Conservation (phyloP, 2,888 invertebrate genomes). For the Melitaea athalia region DNA sequence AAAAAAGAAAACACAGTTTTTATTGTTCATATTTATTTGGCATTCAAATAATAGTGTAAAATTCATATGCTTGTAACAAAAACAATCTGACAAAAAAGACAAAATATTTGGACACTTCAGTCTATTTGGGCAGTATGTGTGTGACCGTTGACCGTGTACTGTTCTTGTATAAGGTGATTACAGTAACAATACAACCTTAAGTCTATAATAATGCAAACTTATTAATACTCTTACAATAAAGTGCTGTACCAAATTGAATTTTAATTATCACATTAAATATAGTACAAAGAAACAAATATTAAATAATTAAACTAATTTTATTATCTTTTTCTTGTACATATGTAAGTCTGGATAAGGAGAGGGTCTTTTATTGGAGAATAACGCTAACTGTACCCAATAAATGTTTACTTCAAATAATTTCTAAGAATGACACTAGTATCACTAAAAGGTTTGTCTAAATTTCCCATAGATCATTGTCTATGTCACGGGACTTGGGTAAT, state of each 20-base stretch:
- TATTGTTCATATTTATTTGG: conserved; percentile 70
- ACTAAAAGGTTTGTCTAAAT: not conserved
- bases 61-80: conserved; percentile 77
- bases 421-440: conserved; percentile 13
- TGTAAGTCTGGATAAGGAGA: not conserved
- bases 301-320: not conserved
- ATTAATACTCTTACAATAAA: conserved; percentile 31
- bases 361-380: not conserved
- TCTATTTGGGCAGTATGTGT: conserved; percentile 74
- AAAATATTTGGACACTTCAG: conserved; percentile 80
- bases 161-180: conserved; percentile 33
- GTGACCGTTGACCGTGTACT: conserved; percentile 37
- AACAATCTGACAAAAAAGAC: conserved; percentile 69
- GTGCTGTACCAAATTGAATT: conserved; percentile 28
- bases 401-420: conserved; percentile 6
- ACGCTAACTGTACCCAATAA: not conserved
- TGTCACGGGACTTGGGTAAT: not conserved
- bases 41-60: conserved; percentile 78
- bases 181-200: conserved; percentile 36
- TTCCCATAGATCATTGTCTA: not conserved
- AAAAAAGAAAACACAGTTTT: conserved; percentile 48
- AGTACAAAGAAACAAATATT: conserved; percentile 2
- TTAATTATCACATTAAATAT: conserved; percentile 3
- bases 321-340: not conserved
- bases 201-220: conserved; percentile 41